Percentiles rank a stretch among this genome's conserved stretches.
Conservation (phyloP, 2,888 invertebrate species). For the Apotomis capreana region DNA sequence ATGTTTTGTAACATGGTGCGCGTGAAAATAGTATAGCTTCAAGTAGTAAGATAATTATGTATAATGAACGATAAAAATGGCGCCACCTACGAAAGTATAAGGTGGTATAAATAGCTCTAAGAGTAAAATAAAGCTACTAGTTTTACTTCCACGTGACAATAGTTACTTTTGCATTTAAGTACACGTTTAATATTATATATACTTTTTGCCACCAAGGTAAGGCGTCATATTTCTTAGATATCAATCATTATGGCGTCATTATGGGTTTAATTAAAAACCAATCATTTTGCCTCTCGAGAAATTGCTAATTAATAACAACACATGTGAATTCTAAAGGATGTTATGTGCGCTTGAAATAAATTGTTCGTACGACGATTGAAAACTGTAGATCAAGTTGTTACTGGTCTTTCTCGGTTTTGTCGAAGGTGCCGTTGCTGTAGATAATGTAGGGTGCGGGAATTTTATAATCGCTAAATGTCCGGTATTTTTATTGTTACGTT, state of each 20-base stretch:
- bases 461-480: slow-evolving; percentile 11
- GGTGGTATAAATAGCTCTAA: too few relatives aligned
- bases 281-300: slow-evolving; percentile 25
- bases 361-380: neutral
- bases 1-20: too few relatives aligned
- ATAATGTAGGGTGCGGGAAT: neutral
- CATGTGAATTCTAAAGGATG: neutral
- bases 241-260: slow-evolving; percentile 17
- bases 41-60: too few relatives aligned
- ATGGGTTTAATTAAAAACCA: slow-evolving; percentile 35
- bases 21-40: too few relatives aligned
- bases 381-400: slow-evolving; percentile 1
- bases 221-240: slow-evolving; percentile 14
- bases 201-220: slow-evolving; percentile 19
- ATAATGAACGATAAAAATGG: too few relatives aligned
- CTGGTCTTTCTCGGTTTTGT: slow-evolving; percentile 13
- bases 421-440: slow-evolving; percentile 6
- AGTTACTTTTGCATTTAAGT: neutral
- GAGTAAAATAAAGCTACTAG: neutral
- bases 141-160: neutral
- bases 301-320: slow-evolving; percentile 5
- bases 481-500: slow-evolving; percentile 18
- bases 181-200: neutral
- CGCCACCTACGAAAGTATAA: too few relatives aligned
- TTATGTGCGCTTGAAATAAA: neutral